Evolutionary conservation across 2,797 vertebrate genomes (phyloP).

Genomic region (Typhlichthys eigenmanni): DNA sequence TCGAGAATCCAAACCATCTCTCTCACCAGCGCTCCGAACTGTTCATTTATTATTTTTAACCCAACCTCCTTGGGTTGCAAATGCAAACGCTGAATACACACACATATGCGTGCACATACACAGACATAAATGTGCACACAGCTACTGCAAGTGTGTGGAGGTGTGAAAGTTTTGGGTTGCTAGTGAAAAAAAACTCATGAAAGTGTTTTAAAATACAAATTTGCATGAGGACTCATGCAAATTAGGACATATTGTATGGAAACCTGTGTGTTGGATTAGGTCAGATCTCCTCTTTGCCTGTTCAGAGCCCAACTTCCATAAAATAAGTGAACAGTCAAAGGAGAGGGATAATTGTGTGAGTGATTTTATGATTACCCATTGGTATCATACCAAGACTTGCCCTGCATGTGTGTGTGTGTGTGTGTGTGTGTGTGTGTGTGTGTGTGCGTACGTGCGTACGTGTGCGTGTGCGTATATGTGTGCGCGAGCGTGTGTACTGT

Average conservation of each 20-base stretch:
- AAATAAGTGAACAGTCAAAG: no score
- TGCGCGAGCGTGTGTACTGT: slow-evolving; percentile 21
- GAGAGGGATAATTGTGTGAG: slow-evolving; percentile 13
- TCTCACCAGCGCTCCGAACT: not conserved
- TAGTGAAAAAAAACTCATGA: slow-evolving; percentile 20
- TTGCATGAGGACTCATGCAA: slow-evolving; percentile 1
- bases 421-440: slow-evolving; percentile 22
- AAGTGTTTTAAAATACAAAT: slow-evolving; percentile 24
- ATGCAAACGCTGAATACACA: not conserved
- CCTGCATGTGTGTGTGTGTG: slow-evolving; percentile 21
- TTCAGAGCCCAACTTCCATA: no score
- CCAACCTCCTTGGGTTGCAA: slow-evolving; percentile 1
- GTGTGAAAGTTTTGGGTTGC: slow-evolving; percentile 9
- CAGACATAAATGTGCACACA: not conserved
- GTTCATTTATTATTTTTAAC: slow-evolving; percentile 18
- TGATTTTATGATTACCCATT: slow-evolving; percentile 17
- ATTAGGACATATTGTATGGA: not conserved
- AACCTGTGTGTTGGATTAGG: no score
- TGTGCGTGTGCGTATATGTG: slow-evolving; percentile 14
- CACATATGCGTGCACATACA: not conserved
- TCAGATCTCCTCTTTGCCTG: no score
- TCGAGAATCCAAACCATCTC: not conserved
- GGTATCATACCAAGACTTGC: slow-evolving; percentile 5
- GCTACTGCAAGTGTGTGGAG: not conserved
- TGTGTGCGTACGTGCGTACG: no score